Conservation (phyloP, 2,797 vertebrate species). For the Ptychobarbus kaznakovi region DNA sequence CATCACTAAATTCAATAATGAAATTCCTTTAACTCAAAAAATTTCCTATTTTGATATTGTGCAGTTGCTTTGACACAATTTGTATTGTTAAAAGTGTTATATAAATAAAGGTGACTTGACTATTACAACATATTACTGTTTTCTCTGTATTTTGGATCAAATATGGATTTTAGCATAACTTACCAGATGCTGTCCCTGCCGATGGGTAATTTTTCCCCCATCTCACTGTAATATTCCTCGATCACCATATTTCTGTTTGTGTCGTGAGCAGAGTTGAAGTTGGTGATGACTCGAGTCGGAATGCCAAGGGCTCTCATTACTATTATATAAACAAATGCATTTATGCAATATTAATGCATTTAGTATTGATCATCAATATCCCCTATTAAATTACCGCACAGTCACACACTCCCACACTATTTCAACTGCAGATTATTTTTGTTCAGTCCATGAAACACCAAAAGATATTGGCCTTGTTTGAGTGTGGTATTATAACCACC, state of each 20-base stretch:
- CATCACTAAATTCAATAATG: no score
- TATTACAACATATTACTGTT: no score
- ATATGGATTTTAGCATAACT: conserved; percentile 55
- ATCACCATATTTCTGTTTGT: conserved; percentile 85
- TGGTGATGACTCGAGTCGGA: conserved; percentile 85
- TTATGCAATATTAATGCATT: not conserved
- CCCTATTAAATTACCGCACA: not conserved
- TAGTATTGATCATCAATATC: not conserved
- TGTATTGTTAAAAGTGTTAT: no score
- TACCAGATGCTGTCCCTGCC: conserved; percentile 85
- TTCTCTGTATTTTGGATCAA: not conserved
- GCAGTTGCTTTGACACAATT: no score
- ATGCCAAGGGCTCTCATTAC: conserved; percentile 89
- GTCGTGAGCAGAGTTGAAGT: conserved; percentile 90
- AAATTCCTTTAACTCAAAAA: no score
- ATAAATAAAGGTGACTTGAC: no score
- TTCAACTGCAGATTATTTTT: not conserved
- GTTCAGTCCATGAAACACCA: not conserved
- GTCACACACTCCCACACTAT: not conserved
- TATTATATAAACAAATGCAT: conserved; percentile 56
- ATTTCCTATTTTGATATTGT: no score
- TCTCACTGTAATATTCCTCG: conserved; percentile 83
- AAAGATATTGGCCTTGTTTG: not conserved
- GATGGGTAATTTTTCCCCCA: conserved; percentile 76
- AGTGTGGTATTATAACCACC: not conserved